These are phyloP conservation scores for Poecilia velifera DNA, from an alignment of 2,797 vertebrate genomes.

Conservation along the genomic window DNA sequence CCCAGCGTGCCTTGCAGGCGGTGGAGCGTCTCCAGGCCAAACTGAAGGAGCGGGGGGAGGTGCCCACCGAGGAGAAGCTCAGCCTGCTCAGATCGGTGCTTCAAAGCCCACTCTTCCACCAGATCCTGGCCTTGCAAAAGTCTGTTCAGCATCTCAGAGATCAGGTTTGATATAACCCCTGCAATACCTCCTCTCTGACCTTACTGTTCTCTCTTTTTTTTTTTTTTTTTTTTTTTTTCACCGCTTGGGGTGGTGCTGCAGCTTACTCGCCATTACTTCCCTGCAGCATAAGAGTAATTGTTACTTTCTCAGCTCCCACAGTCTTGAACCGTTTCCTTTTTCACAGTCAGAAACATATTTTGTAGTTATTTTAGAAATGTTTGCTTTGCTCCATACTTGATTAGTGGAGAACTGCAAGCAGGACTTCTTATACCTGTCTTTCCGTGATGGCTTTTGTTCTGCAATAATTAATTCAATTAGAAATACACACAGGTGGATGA, in stretches of 20 bases:
- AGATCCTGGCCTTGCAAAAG: conserved; percentile 93
- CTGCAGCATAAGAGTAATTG: background rate
- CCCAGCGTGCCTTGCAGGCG: conserved; percentile 92
- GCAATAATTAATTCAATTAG: background rate
- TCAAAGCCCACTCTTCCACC: conserved; percentile 97
- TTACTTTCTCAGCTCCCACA: background rate
- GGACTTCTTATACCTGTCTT: background rate
- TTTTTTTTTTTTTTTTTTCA: background rate
- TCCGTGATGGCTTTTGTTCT: background rate
- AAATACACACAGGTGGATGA: background rate
- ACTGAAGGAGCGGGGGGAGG: conserved; percentile 92
- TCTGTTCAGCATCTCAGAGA: conserved; percentile 93
- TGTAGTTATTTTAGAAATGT: background rate
- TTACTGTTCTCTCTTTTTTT: background rate
- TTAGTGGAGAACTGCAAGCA: background rate
- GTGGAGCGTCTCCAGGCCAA: conserved; percentile 94
- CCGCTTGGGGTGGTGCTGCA: background rate
- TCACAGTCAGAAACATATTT: background rate
- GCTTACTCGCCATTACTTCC: background rate
- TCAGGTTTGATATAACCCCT: conserved; percentile 73
- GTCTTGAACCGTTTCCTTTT: background rate
- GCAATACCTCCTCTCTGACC: background rate
- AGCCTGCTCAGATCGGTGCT: conserved; percentile 91
- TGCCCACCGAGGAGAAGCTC: conserved; percentile 91
- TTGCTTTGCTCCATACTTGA: no score